A percentile compares a stretch with the other conserved stretches of the same genome.
Conservation (phyloP, 2,797 vertebrate species). For the Simalia tracyae region DNA sequence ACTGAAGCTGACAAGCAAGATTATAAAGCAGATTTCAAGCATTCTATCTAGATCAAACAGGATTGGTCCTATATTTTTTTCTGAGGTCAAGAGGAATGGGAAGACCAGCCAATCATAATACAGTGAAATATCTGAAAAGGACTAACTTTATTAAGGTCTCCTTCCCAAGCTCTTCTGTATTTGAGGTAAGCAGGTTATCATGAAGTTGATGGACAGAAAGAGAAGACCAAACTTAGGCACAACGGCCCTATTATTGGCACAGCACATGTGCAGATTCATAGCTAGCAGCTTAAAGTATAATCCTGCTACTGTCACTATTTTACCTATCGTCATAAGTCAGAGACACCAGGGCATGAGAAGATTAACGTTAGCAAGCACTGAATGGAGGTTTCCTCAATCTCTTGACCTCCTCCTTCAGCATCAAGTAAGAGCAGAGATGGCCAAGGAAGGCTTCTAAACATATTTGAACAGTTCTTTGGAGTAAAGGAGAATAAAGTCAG, state of each 20-base stretch:
- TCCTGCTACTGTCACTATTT: constrained; percentile 31
- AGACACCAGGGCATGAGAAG: constrained; percentile 26
- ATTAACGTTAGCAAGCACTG: constrained; percentile 24
- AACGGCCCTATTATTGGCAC: constrained; percentile 16
- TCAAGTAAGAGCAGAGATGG: not conserved
- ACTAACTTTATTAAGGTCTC: not conserved
- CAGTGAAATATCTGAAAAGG: not conserved
- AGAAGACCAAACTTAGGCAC: constrained; percentile 6
- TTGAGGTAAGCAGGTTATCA: constrained; percentile 22
- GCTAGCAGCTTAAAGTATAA: constrained; percentile 32
- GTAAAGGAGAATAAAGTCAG: not conserved
- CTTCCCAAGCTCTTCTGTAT: not conserved
- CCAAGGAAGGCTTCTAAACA: constrained; percentile 5
- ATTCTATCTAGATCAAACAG: not conserved
- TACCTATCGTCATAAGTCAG: constrained; percentile 39
- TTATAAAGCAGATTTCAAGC: not conserved
- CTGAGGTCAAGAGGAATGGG: not conserved
- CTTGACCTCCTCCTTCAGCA: constrained; percentile 14
- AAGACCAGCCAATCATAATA: not conserved
- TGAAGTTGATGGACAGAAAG: constrained; percentile 14
- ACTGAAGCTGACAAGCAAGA: not conserved
- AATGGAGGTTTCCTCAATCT: constrained; percentile 23
- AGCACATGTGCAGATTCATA: constrained; percentile 7
- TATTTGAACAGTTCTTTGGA: not conserved
- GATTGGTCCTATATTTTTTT: not conserved